Base-by-base conservation (phyloP, 2,797 vertebrate genomes). In the Heterohyrax brucei region DNA sequence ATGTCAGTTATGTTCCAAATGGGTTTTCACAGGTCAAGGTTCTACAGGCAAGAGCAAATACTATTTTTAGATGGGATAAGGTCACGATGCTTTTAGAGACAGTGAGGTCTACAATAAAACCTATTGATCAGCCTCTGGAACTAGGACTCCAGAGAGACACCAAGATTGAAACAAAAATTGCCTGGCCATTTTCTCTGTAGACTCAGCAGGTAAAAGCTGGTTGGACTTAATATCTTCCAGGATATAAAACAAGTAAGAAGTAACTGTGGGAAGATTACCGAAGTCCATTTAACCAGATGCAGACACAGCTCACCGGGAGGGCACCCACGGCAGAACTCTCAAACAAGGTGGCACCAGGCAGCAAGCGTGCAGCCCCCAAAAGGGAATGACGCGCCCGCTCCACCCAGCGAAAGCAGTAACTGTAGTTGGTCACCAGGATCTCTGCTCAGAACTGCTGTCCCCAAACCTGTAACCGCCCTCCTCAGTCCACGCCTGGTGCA, bases 111-210 rank as follows among this genome's bases (percentile, higher is more conserved):
- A 99, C 98, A 98, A 98, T 99, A 98, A 99, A 99, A 98, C 98
- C 98, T 99, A 99, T 99, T 99, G 99, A 99, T 99, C 99, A 99
- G 98, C 94, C 98, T 98, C 98, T 98, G 98, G 98, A 99, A 98
- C 98, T 97, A 97, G 96, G 30, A 61, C 98, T 99, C 98, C 97
- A 48, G 98, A 98, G 98, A 98, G 98, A 99, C 94, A 83, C 95
- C 56, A 96, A 98, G 98, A 98, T 98, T 98, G 98, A 98, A 99
- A 99, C 98, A 99, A 98, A 98, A 99, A 99, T 98, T 98, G 98
- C 98, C 97, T 97, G 91, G 91, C 96, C 2, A 9, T 98, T 98
- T 98, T 98, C 98, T 98, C 98, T 92, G 93, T 88, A 98, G 98
- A 98, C 94, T 96, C 16, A 0, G 87, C 87, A 91, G 93, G 98